Conservation (phyloP, 2,113 vertebrate species). For the Zosterops borbonicus region DNA sequence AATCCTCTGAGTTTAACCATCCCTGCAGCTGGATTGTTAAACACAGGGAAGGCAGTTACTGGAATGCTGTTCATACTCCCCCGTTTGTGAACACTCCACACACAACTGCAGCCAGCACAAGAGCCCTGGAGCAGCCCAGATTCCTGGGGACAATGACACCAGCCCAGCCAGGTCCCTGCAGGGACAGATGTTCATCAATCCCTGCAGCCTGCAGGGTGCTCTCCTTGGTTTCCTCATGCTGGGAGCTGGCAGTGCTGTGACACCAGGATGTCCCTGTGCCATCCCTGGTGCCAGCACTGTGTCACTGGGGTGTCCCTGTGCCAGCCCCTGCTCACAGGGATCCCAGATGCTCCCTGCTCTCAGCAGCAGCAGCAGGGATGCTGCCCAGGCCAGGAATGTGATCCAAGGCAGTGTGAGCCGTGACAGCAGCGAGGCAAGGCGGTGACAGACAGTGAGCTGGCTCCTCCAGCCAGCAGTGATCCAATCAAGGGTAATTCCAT, state of each 20-base stretch:
- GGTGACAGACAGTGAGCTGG: accelerated
- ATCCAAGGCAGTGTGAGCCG: neutral
- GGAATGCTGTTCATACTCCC: accelerated
- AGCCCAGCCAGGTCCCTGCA: neutral
- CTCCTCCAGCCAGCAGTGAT: neutral
- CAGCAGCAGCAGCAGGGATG: neutral
- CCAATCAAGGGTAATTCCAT: neutral
- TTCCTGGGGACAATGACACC: neutral
- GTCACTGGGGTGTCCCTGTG: neutral
- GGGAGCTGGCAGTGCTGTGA: neutral
- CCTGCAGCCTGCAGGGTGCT: neutral
- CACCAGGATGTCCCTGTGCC: neutral
- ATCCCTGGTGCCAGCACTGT: accelerated
- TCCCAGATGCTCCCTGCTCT: neutral
- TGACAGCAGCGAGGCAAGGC: neutral
- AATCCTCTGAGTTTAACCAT: neutral
- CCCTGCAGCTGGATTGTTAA: neutral
- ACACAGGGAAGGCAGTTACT: neutral
- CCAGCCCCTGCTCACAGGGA: neutral
- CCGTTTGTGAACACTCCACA: accelerated
- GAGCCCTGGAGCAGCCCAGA: neutral
- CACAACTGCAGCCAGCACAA: neutral
- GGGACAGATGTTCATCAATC: neutral
- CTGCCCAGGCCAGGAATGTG: neutral
- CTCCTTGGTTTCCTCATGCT: neutral